Base-by-base conservation (phyloP, 2,797 vertebrate genomes). In the Takifugu rubripes region DNA sequence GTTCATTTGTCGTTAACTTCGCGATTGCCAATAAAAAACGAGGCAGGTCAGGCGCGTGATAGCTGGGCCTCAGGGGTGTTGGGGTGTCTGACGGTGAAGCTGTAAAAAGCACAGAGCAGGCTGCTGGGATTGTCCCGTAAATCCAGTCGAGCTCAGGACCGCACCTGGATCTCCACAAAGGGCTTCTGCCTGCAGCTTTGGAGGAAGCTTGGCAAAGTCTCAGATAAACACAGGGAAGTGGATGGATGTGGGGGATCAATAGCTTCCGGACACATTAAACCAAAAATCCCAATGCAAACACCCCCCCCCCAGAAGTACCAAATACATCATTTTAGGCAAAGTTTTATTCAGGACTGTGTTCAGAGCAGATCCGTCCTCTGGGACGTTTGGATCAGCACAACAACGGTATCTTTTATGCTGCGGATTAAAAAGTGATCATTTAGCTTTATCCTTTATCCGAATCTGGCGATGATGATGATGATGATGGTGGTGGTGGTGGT, bases 171-270 rank as follows among this genome's bases (percentile, higher is more conserved):
- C 29, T 54, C 33, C 31, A 54, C 50, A 53, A 57, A 44, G 51
- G 44, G 25, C 49, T 52, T 6, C 40, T 52, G 48, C 57, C 56
- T 50, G 46, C 17, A 58, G 46, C 68, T 21, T 5, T 53, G 16
- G 66, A 15, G 56, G 52, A 59, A 17, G 47, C 12, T 25, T 2
- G 5, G 53, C 58, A 36, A 45, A 6, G 42, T 63, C 24, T 54
- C 44, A 25, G 61, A 60, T 70, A 48, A 69, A 44, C 1, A 33
- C 61, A 56, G 45, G 47, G 64, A 65, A 52, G 54, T 47, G 40
- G 51, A 60, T 9, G 27, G 64, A 63, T 59, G 31, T 45, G 61
- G 15, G 14, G 48, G 60, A 71, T 75, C 59, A 71, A 26, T 25
- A 56, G 33, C 53, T 67, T 36, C 58, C n/a, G 25, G 33, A 51